Base-by-base conservation (phyloP, 2,113 vertebrate genomes). In the Donacobius atricapilla region DNA sequence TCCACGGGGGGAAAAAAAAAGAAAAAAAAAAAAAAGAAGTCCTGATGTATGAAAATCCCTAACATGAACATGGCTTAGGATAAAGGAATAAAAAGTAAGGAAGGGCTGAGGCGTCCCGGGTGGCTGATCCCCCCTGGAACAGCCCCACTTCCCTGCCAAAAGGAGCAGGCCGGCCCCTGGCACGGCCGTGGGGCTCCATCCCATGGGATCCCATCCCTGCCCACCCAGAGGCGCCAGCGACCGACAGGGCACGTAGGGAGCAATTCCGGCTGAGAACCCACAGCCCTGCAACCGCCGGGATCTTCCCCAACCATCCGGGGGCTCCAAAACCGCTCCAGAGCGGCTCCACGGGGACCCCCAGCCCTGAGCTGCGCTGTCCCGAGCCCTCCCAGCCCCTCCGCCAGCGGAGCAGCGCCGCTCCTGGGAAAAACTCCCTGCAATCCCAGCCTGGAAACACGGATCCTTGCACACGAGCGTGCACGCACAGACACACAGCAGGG, bases 221-320 rank as follows among this genome's bases (percentile, higher is more conserved):
- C 81, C 44, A 10, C 42, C 89, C 48, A 1, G 71, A 25, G 73
- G 84, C 15, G 70, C 42, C 6, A 42, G 61, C 0, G 2, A 35
- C 6, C 3, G 35, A 5, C n/a, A 5, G 35, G 44, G 60, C 15
- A 0, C 0, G n/a, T n/a, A n/a, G n/a, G n/a, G 2, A 80, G 89
- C 80, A 42, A 50, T 44, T 63, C 65, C 83, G 6, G 0, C 50
- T 1, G 1, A n/a, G 7, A 47, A 10, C 17, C 53, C 14, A 0
- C 23, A 1, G 11, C 47, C 61, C 50, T 28, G 22, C 48, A 1
- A 18, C 4, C 23, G 35, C 65, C 63, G 16, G 37, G 13, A 23
- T 9, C 54, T 21, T 24, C 24, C 5, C 35, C 3, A 79, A 14
- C n/a, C 78, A 63, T 6, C 50, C 2, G 1, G 33, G 18, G 72